A percentile compares a stretch with the other conserved stretches of the same genome.
Evolutionary conservation across 2,113 vertebrate species (phyloP).

Genomic region (Sapayoa aenigma): DNA sequence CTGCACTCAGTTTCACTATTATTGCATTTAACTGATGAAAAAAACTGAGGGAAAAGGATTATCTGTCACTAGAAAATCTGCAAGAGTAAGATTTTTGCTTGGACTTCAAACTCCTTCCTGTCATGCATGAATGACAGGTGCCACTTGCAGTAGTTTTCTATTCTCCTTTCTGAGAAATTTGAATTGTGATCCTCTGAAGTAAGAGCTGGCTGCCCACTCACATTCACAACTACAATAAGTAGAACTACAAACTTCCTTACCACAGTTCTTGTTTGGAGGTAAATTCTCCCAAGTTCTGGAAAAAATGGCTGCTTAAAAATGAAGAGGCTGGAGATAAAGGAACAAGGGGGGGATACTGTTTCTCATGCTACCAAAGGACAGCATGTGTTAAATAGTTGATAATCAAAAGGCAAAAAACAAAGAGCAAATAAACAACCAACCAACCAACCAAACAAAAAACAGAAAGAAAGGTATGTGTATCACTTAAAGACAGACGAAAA

Average conservation of each 20-base stretch:
- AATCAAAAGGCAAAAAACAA: neutral
- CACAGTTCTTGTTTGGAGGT: neutral
- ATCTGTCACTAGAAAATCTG: slow-evolving; percentile 17
- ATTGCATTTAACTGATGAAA: neutral
- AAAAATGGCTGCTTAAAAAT: neutral
- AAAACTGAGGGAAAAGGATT: neutral
- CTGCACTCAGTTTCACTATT: neutral
- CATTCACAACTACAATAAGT: neutral
- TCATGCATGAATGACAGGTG: slow-evolving; percentile 45
- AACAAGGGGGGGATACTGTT: fast-evolving
- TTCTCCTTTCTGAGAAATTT: neutral
- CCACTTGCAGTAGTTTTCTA: slow-evolving; percentile 6
- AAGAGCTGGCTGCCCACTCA: slow-evolving; percentile 4
- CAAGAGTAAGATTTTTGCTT: slow-evolving; percentile 5
- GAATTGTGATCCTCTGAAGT: neutral
- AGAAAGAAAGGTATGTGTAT: neutral
- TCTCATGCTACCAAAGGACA: neutral
- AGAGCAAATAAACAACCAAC: too few species aligned
- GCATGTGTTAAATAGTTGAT: neutral
- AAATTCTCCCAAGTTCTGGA: neutral
- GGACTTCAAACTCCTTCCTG: slow-evolving; percentile 46
- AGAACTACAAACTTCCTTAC: neutral
- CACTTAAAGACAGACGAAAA: neutral
- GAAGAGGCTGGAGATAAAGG: neutral
- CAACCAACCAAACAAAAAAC: too few species aligned